Evolutionary conservation across 2,888 invertebrate genomes (phyloP), one percentile per base, ranked within the genome.

Genomic region (Agonopterix heracliana): DNA sequence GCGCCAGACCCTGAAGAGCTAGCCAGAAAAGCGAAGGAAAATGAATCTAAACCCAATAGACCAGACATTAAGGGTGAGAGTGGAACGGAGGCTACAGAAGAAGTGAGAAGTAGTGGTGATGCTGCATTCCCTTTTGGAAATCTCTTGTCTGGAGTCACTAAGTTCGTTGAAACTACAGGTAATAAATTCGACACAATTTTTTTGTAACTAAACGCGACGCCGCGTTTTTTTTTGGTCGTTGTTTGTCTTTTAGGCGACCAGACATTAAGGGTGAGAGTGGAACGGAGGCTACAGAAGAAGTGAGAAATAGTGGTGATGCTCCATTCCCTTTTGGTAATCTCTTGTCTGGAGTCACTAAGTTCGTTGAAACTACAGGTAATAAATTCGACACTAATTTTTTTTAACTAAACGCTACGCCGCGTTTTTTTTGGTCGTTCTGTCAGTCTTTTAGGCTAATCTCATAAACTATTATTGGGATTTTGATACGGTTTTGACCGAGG

Each of bases 1-100:
- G 94, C 93, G 0, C 96, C 96, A 0, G 92, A 95, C 64, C 95
- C 97, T 0, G 94, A 93, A 68, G 94, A 96, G 66, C 65, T 96
- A 49, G 95, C 93, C 0, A 87, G 89, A 54, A 78, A 87, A 40
- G 51, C 57, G 1, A 74, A 71, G 55, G 71, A 68, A 12, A 51
- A 45, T 8, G 9, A 44, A 13, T 12, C 50, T 10, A 51, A 49
- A 13, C 34, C 34, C 12, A 47, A 14, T 36, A 59, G 46, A 42
- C 13, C 12, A 3, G 10, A 9, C 38, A 10, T 3, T 38, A 46
- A 59, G 26, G 41, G 36, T 7, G 49, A 56, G 14, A 48, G 52
- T 4, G 42, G 45, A 42, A 12, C 12, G 13, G 41, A 45, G 26
- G 41, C 10, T 26, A 14, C 8, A 13, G 49, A 54, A 35, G 55